These are phyloP conservation scores for Melanchra persicariae DNA, from an alignment of 2,888 invertebrate species.

Conservation along the genomic window DNA sequence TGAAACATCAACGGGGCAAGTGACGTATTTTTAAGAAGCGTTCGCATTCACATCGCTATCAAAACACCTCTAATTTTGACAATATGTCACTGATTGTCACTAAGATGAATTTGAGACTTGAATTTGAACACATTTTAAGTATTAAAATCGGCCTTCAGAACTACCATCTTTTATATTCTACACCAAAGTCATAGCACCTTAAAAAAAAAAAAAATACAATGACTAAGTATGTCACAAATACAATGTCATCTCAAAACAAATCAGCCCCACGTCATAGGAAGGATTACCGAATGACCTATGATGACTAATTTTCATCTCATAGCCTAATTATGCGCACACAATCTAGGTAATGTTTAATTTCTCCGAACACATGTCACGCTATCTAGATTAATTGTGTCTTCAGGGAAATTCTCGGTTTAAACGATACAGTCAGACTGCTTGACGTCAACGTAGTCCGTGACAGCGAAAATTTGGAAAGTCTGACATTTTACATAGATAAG, in stretches of 20 bases:
- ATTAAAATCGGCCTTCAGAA: too few species aligned
- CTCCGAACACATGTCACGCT: conserved; percentile 45
- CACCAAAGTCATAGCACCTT: too few species aligned
- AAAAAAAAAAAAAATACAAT: too few species aligned
- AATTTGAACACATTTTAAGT: too few species aligned
- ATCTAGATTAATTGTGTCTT: conserved; percentile 73
- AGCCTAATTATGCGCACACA: conserved; percentile 31
- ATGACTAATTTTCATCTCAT: conserved; percentile 49
- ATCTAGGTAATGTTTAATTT: conserved; percentile 50
- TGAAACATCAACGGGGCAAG: too few species aligned
- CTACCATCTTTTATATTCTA: background rate
- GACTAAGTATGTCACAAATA: too few species aligned
- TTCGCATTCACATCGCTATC: too few species aligned
- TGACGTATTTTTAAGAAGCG: too few species aligned
- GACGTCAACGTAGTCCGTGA: conserved; percentile 60
- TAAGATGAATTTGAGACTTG: too few species aligned
- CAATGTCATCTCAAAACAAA: background rate
- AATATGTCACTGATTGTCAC: too few species aligned
- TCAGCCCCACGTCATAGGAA: conserved; percentile 16
- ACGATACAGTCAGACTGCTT: conserved; percentile 69
- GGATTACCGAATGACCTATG: conserved; percentile 17
- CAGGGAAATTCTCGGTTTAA: conserved; percentile 56
- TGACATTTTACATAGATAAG: conserved; percentile 17
- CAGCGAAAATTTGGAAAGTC: conserved; percentile 7
- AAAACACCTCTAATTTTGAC: too few species aligned